Evolutionary conservation across 2,113 vertebrate genomes (phyloP), one percentile per base, ranked within the genome.

Genomic region (Protobothrops flavoviridis): DNA sequence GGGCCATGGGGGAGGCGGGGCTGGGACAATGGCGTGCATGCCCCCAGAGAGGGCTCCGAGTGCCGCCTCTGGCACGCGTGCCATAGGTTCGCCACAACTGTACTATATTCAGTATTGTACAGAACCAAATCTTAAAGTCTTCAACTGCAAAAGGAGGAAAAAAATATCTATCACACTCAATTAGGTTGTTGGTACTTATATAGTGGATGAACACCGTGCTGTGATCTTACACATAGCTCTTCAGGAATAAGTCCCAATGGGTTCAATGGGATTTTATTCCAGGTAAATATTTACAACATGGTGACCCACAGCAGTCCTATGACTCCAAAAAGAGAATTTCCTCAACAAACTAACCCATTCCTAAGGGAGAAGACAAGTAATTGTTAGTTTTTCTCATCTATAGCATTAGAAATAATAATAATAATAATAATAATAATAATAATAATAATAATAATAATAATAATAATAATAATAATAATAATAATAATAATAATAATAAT

Each of bases 61-160:
- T 39, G 39, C 39, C 39, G 39, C 39, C 39, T 39, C 39, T 39
- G 39, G 39, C 39, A 39, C 39, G 1, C 39, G 39, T 39, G 39
- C 39, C 39, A 39, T 39, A 39, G 39, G 39, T 39, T 39, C 39
- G 39, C 39, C 39, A 39, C 39, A 39, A 39, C 39, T 39, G 39
- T 3, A 87, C 5, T 52, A 5, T 87, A n/a, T 87, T 50, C 29
- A 87, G 11, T 87, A 15, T n/a, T 3, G 15, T 50, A 87, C 81
- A 48, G 33, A 48, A 55, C 39, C 57, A 53, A 24, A 11, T 6
- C 10, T 39, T 69, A 17, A 0, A 0, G 74, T 39, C 48, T 48
- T 69, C 29, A 59, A 29, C 9, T 21, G 11, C 89, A 20, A 4
- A 48, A 10, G 29, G 10, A 85, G 43, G 26, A 56, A 24, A 26